These are phyloP conservation scores for Drosophila funebris DNA, from an alignment of 1,140 invertebrate genomes.

Conservation along the genomic window DNA sequence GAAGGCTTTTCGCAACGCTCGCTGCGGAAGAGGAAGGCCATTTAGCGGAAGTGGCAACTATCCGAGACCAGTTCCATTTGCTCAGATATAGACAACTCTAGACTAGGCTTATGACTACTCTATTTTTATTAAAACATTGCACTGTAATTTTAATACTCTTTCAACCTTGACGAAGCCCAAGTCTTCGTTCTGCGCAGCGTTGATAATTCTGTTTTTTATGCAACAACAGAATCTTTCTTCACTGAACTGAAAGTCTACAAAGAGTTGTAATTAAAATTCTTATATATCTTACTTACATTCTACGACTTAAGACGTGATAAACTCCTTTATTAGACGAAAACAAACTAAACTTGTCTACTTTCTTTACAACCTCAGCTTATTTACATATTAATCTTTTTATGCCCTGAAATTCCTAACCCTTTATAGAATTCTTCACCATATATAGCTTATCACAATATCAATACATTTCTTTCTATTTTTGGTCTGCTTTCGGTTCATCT, in stretches of 20 bases:
- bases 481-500: not conserved
- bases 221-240: not conserved
- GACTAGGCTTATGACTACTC: not conserved
- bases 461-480: not conserved
- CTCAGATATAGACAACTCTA: conserved; percentile 5
- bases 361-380: not conserved
- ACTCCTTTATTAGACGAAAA: no score
- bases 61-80: conserved; percentile 22
- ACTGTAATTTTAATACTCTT: not conserved
- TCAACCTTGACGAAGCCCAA: not conserved
- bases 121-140: conserved; percentile 12
- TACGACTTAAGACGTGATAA: no score
- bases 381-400: not conserved
- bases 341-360: not conserved
- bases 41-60: conserved; percentile 58
- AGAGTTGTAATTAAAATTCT: no score
- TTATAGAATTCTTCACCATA: not conserved
- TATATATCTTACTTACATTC: no score
- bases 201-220: not conserved
- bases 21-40: conserved; percentile 53
- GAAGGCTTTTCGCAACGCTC: conserved; percentile 52
- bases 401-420: not conserved
- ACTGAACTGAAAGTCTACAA: no score
- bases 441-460: not conserved
- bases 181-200: not conserved